Base-by-base conservation (phyloP, 1,140 invertebrate species). In the Asobara japonica region DNA sequence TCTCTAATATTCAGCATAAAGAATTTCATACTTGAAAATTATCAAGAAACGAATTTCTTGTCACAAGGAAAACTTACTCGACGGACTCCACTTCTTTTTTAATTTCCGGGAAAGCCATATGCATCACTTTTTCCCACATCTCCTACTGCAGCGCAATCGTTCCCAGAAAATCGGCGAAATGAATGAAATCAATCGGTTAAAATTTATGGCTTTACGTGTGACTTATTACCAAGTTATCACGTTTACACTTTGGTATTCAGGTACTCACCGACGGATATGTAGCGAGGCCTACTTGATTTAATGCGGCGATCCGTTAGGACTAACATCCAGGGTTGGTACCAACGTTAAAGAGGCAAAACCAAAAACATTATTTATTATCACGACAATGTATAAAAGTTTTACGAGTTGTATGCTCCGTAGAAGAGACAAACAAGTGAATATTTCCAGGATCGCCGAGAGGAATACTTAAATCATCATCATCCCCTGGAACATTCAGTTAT, bases 401-500 rank as follows among this genome's bases (percentile, higher is more conserved):
- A 45, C 27, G 18, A 16, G 25, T 41, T 18, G 8, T 45, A 64
- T 64, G n/a, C 29, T 29, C 16, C 62, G 61, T 65, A 62, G 45
- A 56, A 56, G 22, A 56, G 51, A 56, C 20, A 25, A 56, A 25
- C 51, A 56, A 56, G 22, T 56, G 51, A 13, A 56, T 56, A 56
- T 30, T 56, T 48, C 25, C 56, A 22, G 60, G 60, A 70, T 72
- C 66, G 70, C 76, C 70, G 71, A 38, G 45, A 75, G 76, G 72
- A 70, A 73, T 78, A 74, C 74, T 78, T 80, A 77, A 80, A 56
- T 56, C 51, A 80, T 78, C 78, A 80, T 78, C 66, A 77, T 72
- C 72, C 74, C 67, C 76, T 73, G 72, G 65, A 78, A 80, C 78
- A 80, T 78, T 80, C 78, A 80, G 78, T 80, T 80, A 80, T 72